These are phyloP conservation scores for Drosophila testacea DNA, from an alignment of 2,888 invertebrate genomes.

Conservation along the genomic window DNA sequence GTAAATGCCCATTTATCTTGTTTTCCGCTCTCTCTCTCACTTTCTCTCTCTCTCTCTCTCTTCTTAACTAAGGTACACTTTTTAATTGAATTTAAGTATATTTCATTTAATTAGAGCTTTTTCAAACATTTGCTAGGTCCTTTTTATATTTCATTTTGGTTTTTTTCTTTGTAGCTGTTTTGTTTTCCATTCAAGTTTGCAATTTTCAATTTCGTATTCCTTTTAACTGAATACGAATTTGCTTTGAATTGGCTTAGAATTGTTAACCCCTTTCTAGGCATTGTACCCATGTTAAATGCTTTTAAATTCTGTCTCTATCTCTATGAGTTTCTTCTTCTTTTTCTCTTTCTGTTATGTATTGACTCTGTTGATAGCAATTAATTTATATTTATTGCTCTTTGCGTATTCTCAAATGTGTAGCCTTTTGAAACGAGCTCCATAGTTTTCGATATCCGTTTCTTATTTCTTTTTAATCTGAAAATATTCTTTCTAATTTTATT, in stretches of 20 bases:
- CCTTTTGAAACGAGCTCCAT: neutral
- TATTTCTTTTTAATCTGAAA: no score
- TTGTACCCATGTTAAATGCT: constrained; percentile 7
- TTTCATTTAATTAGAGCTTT: constrained; percentile 25
- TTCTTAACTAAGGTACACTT: neutral
- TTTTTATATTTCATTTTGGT: neutral
- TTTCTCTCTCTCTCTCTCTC: neutral
- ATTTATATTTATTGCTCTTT: neutral
- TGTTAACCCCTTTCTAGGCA: constrained; percentile 2
- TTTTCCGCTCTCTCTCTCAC: neutral
- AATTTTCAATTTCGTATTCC: constrained; percentile 27
- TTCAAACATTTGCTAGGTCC: constrained; percentile 7
- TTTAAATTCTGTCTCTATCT: constrained; percentile 3
- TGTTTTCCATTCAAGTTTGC: constrained; percentile 20
- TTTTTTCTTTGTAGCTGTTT: constrained; percentile 7
- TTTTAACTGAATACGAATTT: constrained; percentile 18
- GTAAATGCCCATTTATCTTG: constrained; percentile 11
- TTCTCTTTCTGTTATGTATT: neutral
- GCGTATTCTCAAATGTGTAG: neutral
- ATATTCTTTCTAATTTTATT: neutral
- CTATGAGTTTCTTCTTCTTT: neutral
- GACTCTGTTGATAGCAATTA: no score
- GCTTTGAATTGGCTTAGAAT: constrained; percentile 15
- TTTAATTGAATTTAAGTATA: constrained; percentile 27
- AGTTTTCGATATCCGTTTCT: neutral